Evolutionary conservation across 2,113 vertebrate genomes (phyloP), one percentile per base, ranked within the genome.

Genomic region (Cryptomyrus ogoouensis): DNA sequence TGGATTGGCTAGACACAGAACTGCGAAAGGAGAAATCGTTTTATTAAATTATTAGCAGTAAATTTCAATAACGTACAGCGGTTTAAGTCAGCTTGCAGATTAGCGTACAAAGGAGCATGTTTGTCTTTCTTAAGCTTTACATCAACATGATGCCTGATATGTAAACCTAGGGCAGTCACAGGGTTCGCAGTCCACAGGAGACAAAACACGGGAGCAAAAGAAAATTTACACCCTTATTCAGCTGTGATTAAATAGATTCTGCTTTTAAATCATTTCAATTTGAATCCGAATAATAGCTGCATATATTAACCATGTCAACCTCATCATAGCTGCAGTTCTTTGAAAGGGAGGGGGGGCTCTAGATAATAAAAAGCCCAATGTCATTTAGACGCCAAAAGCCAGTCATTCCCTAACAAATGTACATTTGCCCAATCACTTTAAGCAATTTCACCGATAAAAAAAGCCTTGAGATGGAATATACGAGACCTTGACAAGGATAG

Each of bases 401-500:
- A 83, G 66, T 83, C 46, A 83, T 56, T 83, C 35, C 74, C 50
- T 74, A 58, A 88, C 87, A 44, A 66, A 88, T 5, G 86, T 53
- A 50, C 74, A 42, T 89, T 84, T 83, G 27, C 35, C 77, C 89
- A 19, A 50, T 84, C 52, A 44, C 52, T 85, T 89, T 56, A 85
- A 52, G 80, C 52, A 89, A 89, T 89, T 89, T 89, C 80, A 66
- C 35, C 4, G 52, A 89, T 80, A 89, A 89, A 62, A 50, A 89
- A 83, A 89, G 77, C 89, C 89, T 89, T 83, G 74, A 83, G 89
- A 89, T 84, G 89, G 46, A 89, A 83, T 83, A 89, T 83, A 46
- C 35, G 12, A 83, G 77, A 42, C 89, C 77, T 56, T 89, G 89
- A 89, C 52, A 89, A 84, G 89, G 49, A 83, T 35, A 39, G 74